Percentiles rank a stretch among this genome's conserved stretches.
phyloP scores from a whole-genome alignment of 2,113 vertebrate species.

The Corythornis madagascariensis region DNA sequence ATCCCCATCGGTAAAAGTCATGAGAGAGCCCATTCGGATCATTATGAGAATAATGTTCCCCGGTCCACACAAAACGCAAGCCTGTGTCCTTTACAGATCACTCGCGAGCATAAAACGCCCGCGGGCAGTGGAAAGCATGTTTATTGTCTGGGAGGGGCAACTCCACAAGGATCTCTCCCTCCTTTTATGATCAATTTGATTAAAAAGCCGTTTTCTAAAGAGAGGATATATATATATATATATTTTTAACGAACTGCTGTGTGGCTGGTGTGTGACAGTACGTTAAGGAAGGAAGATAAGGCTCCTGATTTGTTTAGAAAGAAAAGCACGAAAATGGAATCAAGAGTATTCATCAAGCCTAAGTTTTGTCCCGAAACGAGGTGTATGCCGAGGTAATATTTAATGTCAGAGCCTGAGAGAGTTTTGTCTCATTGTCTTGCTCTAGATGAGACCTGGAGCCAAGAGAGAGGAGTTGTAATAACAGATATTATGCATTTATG shows the following conservation, averaged over 20 bases:
- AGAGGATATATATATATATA: background rate
- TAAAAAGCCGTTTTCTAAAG: background rate
- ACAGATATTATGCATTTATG: background rate
- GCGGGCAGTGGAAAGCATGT: accelerated
- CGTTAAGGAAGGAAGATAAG: background rate
- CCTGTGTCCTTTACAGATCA: background rate
- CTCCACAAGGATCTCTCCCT: background rate
- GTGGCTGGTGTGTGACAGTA: background rate
- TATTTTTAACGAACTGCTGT: background rate
- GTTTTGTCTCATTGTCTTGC: background rate
- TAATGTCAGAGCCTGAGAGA: background rate
- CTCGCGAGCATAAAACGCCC: background rate
- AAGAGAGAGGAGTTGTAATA: background rate
- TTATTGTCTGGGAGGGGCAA: background rate
- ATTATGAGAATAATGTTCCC: accelerated
- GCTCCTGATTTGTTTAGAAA: background rate
- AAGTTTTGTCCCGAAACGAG: background rate
- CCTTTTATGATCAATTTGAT: background rate
- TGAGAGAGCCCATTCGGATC: accelerated
- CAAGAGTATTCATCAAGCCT: background rate
- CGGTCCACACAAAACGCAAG: background rate
- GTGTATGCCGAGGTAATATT: background rate
- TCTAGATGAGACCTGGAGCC: background rate
- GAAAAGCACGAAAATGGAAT: background rate
- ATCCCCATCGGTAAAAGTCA: background rate